Percentiles rank a stretch among this genome's conserved stretches.
Conservation (phyloP, 2,888 invertebrate species). For the Orthosia gracilis region DNA sequence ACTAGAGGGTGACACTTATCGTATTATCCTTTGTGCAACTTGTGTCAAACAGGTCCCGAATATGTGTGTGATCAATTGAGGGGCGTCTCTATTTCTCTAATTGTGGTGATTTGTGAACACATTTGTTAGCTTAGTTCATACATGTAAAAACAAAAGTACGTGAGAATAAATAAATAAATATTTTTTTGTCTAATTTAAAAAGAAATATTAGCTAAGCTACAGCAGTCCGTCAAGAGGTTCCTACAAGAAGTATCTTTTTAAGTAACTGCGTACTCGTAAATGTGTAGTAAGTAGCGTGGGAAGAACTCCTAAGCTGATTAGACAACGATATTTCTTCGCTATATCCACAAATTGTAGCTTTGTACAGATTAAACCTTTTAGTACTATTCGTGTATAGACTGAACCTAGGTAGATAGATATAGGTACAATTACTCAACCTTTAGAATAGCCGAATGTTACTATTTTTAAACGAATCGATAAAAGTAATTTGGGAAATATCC, state of each 20-base stretch:
- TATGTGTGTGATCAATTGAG: too few relatives aligned
- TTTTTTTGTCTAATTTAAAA: not conserved
- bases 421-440: not conserved
- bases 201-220: not conserved
- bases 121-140: too few relatives aligned
- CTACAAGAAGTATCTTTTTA: not conserved
- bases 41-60: too few relatives aligned
- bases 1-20: too few relatives aligned
- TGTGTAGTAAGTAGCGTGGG: not conserved
- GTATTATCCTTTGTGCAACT: too few relatives aligned
- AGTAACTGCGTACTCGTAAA: not conserved
- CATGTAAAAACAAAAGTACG: too few relatives aligned
- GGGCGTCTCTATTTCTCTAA: too few relatives aligned
- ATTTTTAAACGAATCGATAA: constrained; percentile 1
- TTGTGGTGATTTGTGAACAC: too few relatives aligned
- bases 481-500: constrained; percentile 11
- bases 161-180: too few relatives aligned
- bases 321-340: not conserved
- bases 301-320: not conserved
- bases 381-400: not conserved
- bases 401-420: too few relatives aligned
- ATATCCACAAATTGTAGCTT: not conserved
- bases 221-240: not conserved
- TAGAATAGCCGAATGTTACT: not conserved
- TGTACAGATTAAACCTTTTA: not conserved